Conservation (phyloP, 2,113 vertebrate genomes). For the Platycercus adscitus region DNA sequence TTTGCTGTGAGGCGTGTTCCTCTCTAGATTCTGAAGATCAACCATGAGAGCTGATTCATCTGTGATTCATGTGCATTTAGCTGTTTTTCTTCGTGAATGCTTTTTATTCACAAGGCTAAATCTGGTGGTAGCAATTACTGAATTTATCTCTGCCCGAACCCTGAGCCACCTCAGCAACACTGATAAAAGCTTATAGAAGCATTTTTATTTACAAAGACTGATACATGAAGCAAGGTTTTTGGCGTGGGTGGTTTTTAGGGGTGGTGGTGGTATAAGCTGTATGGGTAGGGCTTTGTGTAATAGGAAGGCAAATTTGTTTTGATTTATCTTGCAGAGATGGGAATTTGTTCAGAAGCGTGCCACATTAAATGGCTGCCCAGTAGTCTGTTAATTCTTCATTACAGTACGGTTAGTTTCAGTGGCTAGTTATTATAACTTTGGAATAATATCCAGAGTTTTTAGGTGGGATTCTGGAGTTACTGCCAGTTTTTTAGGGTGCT, state of each 20-base stretch:
- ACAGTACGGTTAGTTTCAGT: background rate
- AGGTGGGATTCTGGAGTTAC: background rate
- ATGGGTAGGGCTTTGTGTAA: background rate
- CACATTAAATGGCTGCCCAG: background rate
- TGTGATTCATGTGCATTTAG: conserved; percentile 53
- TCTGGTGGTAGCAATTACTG: conserved; percentile 3
- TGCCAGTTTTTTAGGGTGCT: background rate
- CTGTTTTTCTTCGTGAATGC: conserved; percentile 48
- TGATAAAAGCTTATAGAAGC: background rate
- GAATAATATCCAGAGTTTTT: background rate
- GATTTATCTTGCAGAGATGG: background rate
- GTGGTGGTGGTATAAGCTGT: background rate
- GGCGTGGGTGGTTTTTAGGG: background rate
- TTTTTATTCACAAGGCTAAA: conserved; percentile 11
- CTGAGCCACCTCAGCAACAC: background rate
- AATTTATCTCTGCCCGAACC: conserved; percentile 9
- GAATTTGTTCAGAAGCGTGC: background rate
- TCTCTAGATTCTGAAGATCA: conserved; percentile 25
- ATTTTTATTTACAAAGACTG: background rate
- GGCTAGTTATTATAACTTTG: background rate
- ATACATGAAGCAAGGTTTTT: background rate
- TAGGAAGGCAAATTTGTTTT: background rate
- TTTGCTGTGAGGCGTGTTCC: conserved; percentile 9
- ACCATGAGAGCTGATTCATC: conserved; percentile 21
- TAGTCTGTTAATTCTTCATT: background rate